These are phyloP conservation scores for Grammomys surdaster DNA, from an alignment of 2,113 vertebrate genomes.

Conservation along the genomic window DNA sequence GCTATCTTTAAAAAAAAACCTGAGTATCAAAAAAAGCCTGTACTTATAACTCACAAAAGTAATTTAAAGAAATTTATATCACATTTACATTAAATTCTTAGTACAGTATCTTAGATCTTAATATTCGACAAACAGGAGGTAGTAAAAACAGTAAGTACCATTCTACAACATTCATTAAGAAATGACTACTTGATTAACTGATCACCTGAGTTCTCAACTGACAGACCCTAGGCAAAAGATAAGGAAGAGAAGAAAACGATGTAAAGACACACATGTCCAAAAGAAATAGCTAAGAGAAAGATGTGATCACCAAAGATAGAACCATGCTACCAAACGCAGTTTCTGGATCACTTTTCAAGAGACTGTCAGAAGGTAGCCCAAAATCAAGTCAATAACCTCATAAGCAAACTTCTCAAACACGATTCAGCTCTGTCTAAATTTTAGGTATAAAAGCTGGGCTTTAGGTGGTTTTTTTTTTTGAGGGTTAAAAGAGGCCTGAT, in stretches of 20 bases:
- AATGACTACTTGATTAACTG: background rate
- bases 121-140: constrained; percentile 2
- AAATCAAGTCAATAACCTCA: constrained; percentile 27
- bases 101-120: background rate
- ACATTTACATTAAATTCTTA: constrained; percentile 10
- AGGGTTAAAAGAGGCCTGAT: background rate
- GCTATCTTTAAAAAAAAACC: background rate
- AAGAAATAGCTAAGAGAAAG: background rate
- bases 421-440: constrained; percentile 4
- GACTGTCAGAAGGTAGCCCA: constrained; percentile 27
- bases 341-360: background rate
- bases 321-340: background rate
- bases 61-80: constrained; percentile 32
- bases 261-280: background rate
- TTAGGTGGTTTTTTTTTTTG: background rate
- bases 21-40: constrained; percentile 41
- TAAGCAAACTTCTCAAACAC: background rate
- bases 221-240: constrained; percentile 16
- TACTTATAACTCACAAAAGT: constrained; percentile 10
- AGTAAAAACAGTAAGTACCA: background rate
- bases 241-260: background rate
- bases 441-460: background rate
- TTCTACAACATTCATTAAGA: background rate
- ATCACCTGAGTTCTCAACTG: constrained; percentile 17
- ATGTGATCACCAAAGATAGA: background rate